Conservation (phyloP, 2,888 invertebrate species). For the Amitus sp. region DNA sequence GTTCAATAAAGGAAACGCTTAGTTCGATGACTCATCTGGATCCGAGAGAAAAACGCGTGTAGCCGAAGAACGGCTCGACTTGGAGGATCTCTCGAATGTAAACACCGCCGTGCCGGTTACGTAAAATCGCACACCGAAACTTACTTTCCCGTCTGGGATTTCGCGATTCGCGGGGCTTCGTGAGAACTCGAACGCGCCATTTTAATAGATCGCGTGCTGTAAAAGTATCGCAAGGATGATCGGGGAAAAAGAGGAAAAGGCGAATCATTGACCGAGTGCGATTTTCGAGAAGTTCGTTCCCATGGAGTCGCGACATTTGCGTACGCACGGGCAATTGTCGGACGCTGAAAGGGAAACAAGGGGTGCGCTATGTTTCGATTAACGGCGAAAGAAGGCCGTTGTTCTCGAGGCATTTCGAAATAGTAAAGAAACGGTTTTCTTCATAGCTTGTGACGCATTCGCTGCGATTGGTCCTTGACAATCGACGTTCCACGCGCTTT, state of each 20-base stretch:
- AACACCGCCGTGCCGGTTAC: no score
- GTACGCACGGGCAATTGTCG: conserved; percentile 16
- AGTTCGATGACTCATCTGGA: no score
- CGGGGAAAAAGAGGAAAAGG: no score
- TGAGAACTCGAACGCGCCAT: conserved; percentile 30
- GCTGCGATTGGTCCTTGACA: conserved; percentile 30
- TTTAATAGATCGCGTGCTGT: conserved; percentile 12
- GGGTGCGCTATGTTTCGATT: conserved; percentile 33
- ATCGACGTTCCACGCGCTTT: conserved; percentile 8
- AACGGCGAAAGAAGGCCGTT: conserved; percentile 31
- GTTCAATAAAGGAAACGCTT: no score
- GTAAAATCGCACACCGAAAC: conserved; percentile 56
- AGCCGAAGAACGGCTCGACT: no score
- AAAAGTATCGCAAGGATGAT: no score
- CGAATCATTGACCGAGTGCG: no score
- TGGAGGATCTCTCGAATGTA: no score
- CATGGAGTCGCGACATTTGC: conserved; percentile 23
- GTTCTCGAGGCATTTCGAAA: conserved; percentile 35
- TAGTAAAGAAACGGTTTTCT: conserved; percentile 19
- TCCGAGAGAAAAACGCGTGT: no score
- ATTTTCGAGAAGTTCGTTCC: no score
- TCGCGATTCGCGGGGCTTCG: conserved; percentile 35
- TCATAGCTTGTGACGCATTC: conserved; percentile 19
- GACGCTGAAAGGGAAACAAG: conserved; percentile 21
- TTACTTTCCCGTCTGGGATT: conserved; percentile 53